Percentiles rank a stretch among this genome's conserved stretches.
These are phyloP conservation scores for Hofmannophila pseudospretella DNA, from an alignment of 2,888 invertebrate genomes.

Conservation along the genomic window DNA sequence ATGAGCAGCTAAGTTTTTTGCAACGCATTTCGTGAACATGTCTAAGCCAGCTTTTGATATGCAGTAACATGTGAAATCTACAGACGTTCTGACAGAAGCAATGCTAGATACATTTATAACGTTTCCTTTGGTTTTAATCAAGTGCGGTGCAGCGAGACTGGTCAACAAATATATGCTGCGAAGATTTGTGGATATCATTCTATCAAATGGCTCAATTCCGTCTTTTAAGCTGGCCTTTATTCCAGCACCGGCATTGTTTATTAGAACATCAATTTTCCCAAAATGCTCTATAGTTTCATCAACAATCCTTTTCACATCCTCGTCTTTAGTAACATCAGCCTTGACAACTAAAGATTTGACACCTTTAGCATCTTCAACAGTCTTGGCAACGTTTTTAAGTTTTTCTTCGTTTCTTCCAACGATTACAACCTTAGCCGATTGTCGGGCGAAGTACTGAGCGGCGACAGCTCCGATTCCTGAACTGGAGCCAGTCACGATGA, in stretches of 20 bases:
- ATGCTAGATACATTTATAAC: slow-evolving; percentile 21
- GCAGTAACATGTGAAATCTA: slow-evolving; percentile 53
- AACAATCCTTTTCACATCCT: slow-evolving; percentile 13
- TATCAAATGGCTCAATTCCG: slow-evolving; percentile 15
- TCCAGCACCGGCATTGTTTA: slow-evolving; percentile 19
- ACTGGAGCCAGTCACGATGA: slow-evolving; percentile 17
- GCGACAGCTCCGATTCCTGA: slow-evolving; percentile 20
- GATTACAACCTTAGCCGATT: slow-evolving; percentile 15
- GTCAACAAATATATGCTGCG: slow-evolving; percentile 16
- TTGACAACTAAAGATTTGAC: slow-evolving; percentile 8
- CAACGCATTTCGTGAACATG: slow-evolving; percentile 83
- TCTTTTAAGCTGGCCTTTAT: slow-evolving; percentile 7
- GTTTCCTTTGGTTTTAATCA: slow-evolving; percentile 19
- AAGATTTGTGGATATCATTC: slow-evolving; percentile 14
- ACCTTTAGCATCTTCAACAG: slow-evolving; percentile 8
- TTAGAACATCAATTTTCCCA: slow-evolving; percentile 17
- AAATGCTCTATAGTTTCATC: slow-evolving; percentile 14
- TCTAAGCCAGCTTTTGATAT: slow-evolving; percentile 86
- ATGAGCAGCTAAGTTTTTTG: slow-evolving; percentile 76
- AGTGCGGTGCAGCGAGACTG: slow-evolving; percentile 11
- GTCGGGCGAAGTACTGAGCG: slow-evolving; percentile 13
- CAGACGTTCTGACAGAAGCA: neutral
- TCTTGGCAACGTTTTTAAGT: slow-evolving; percentile 11
- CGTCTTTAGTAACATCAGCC: slow-evolving; percentile 14
- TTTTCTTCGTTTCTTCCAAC: slow-evolving; percentile 15